phyloP scores from a whole-genome alignment of 2,113 vertebrate genomes.

The Scophthalmus maximus region DNA sequence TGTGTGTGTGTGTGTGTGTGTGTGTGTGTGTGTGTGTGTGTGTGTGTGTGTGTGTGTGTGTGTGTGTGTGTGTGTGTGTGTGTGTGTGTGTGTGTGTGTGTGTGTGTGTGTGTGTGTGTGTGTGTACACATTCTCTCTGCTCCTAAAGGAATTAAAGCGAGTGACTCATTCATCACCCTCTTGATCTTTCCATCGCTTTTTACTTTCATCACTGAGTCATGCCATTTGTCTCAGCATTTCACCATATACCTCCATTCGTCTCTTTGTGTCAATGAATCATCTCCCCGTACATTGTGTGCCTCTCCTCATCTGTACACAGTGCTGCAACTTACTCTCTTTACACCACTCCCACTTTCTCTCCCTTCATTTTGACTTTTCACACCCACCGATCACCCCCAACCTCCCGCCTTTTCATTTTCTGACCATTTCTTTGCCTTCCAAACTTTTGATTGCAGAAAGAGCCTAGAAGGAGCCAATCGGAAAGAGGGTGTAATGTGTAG shows the following conservation, averaged over 20 bases:
- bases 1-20: conserved; percentile 22
- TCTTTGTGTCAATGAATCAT: conserved; percentile 39
- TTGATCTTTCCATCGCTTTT: conserved; percentile 52
- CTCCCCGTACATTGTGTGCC: not conserved
- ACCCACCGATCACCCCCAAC: conserved; percentile 42
- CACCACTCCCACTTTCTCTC: conserved; percentile 16
- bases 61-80: conserved; percentile 12
- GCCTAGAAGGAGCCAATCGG: conserved; percentile 46
- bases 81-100: conserved; percentile 7
- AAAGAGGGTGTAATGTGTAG: conserved; percentile 28
- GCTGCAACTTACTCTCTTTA: conserved; percentile 4
- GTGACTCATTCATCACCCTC: conserved; percentile 60
- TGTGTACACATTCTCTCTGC: conserved; percentile 17
- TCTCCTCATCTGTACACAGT: conserved; percentile 33
- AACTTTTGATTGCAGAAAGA: conserved; percentile 45
- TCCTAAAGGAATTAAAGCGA: conserved; percentile 60
- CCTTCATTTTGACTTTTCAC: conserved; percentile 41
- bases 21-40: conserved; percentile 9
- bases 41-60: conserved; percentile 12
- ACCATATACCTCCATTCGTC: conserved; percentile 40
- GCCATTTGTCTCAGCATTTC: conserved; percentile 38
- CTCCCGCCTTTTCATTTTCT: conserved; percentile 32
- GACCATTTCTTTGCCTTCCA: conserved; percentile 24
- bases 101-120: conserved; percentile 21
- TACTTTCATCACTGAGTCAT: conserved; percentile 42